Base-by-base conservation (phyloP, 2,797 vertebrate species). In the Epinephelus malabaricus region DNA sequence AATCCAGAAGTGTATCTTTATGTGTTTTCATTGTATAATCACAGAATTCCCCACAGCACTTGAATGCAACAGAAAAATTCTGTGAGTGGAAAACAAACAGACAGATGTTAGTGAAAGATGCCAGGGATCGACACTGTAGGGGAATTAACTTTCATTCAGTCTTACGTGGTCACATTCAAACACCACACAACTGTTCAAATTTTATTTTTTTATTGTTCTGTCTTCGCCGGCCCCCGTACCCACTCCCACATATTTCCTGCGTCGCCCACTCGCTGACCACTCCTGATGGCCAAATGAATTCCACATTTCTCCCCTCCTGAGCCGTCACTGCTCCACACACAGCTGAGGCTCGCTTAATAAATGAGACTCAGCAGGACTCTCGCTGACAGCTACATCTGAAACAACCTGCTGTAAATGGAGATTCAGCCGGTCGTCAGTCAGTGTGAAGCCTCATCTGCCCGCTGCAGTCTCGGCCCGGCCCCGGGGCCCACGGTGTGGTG, bases 221-320 rank as follows among this genome's bases (percentile, higher is more conserved):
- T 74, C 76, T 71, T 75, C 69, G 69, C 64, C 27, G 7, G 69
- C 82, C 84, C 74, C 77, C 77, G 10, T 73, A 51, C 38, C 78
- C 71, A 79, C 83, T 64, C 90, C 88, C 72, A 75, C 87, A 81
- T 71, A 74, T 76, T 84, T 91, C 79, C 82, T 72, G 75, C 69
- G 8, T 58, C 79, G 58, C 46, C 54, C 76, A 38, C 45, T 5
- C 64, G 68, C 62, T 69, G 69, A 76, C 71, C 43, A 51, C 50
- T 86, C 82, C 79, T 79, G 93, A 95, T 94, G 95, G 95, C 95
- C 96, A 95, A 96, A 96, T 97, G 58, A 86, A 85, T 97, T 97
- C 97, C 97, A 98, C 95, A 97, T 97, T 97, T 96, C 95, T 95
- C 95, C 93, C 95, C 95, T 69, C 76, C 95, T 88, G 95, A 94